Percentiles rank a stretch among this genome's conserved stretches.
Conservation (phyloP, 2,888 invertebrate species). For the Ecliptopera silaceata region DNA sequence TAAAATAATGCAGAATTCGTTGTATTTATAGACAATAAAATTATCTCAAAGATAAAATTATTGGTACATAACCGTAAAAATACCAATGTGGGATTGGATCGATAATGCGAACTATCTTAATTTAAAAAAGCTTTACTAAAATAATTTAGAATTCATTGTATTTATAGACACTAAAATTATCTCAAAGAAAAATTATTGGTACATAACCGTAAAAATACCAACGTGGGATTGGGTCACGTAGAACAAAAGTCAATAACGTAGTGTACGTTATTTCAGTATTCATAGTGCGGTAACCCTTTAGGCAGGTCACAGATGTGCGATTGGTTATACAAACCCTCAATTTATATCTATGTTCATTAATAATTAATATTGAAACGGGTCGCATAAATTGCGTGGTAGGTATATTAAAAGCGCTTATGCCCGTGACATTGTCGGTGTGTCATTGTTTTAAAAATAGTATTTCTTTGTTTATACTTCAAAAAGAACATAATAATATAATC, state of each 20-base stretch:
- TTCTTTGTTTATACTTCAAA: too few relatives aligned
- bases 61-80: constrained; percentile 4
- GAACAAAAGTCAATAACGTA: constrained; percentile 43
- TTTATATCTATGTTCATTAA: background rate
- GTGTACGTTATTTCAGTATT: constrained; percentile 49
- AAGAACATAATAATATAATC: too few relatives aligned
- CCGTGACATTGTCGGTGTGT: background rate
- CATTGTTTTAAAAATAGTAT: too few relatives aligned
- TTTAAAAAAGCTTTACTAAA: too few relatives aligned
- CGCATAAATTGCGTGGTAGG: background rate
- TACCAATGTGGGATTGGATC: constrained; percentile 16
- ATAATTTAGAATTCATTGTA: background rate
- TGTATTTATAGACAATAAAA: background rate
- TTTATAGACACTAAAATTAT: background rate
- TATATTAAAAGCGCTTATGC: background rate
- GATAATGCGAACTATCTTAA: too few relatives aligned
- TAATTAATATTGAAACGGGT: constrained; percentile 9
- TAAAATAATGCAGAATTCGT: background rate
- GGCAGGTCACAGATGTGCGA: constrained; percentile 51
- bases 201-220: constrained; percentile 1
- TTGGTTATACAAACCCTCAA: constrained; percentile 8
- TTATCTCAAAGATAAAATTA: background rate
- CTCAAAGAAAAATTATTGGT: background rate
- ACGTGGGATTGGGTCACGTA: constrained; percentile 27
- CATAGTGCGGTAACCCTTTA: constrained; percentile 49